These are phyloP conservation scores for Oceanodroma tethys DNA, from an alignment of 2,113 vertebrate genomes.

Conservation along the genomic window DNA sequence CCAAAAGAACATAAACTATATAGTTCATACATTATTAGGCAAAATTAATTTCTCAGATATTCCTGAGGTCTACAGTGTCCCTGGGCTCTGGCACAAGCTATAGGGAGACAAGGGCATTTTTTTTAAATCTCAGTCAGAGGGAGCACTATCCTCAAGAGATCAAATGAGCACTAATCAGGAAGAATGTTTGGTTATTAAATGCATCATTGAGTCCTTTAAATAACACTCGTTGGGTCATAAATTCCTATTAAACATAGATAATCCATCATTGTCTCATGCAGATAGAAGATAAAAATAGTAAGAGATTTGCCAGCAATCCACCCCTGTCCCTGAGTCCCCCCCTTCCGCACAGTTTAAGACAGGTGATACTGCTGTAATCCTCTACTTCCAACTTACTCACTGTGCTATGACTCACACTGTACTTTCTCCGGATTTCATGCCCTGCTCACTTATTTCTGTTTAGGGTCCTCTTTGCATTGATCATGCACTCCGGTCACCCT, in stretches of 20 bases:
- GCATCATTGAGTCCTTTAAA: slow-evolving; percentile 69
- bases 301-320: neutral
- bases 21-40: neutral
- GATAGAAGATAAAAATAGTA: slow-evolving; percentile 31
- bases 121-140: neutral
- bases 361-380: neutral
- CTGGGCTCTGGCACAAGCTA: neutral
- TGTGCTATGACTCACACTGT: neutral
- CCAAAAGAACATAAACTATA: neutral
- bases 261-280: slow-evolving; percentile 50
- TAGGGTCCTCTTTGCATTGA: neutral
- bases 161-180: slow-evolving; percentile 69
- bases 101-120: neutral
- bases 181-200: slow-evolving; percentile 72
- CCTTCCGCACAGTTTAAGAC: neutral
- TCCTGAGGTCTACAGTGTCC: neutral
- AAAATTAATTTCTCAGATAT: neutral
- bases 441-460: neutral
- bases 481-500: neutral
- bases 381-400: neutral
- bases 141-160: slow-evolving; percentile 41
- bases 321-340: neutral
- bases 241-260: slow-evolving; percentile 61
- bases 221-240: slow-evolving; percentile 66
- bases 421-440: neutral